Evolutionary conservation across 2,888 invertebrate genomes (phyloP).

Genomic region (Chironomus tentans): DNA sequence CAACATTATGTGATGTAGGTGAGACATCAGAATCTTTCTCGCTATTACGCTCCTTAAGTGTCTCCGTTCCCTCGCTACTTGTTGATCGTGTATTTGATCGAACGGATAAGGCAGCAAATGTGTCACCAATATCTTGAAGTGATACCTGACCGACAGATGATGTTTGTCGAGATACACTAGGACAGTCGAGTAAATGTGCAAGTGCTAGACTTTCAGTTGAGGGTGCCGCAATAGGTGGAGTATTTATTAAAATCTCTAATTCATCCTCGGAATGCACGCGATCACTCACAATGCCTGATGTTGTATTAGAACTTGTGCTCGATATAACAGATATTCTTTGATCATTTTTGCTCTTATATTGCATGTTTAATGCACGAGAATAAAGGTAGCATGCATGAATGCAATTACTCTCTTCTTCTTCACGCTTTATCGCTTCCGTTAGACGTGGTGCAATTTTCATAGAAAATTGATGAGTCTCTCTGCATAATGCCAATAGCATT

Average conservation of each 20-base stretch:
- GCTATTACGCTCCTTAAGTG: slow-evolving; percentile 4
- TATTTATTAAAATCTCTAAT: slow-evolving; percentile 77
- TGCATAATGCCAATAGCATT: slow-evolving; percentile 75
- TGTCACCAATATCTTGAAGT: slow-evolving; percentile 41
- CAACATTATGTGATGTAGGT: slow-evolving; percentile 51
- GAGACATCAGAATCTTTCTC: slow-evolving; percentile 34
- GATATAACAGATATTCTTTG: slow-evolving; percentile 85
- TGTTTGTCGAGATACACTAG: slow-evolving; percentile 48
- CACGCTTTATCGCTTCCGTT: slow-evolving; percentile 69
- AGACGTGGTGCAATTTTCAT: slow-evolving; percentile 83
- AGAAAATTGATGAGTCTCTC: slow-evolving; percentile 90
- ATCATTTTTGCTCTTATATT: slow-evolving; percentile 59
- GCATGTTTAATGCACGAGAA: slow-evolving; percentile 52
- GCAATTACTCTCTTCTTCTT: slow-evolving; percentile 67
- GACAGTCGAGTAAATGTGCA: slow-evolving; percentile 60
- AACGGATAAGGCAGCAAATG: slow-evolving; percentile 42
- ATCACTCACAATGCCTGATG: slow-evolving; percentile 93
- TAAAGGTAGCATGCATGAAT: slow-evolving; percentile 65
- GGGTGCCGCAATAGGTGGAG: slow-evolving; percentile 62
- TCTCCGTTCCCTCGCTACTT: slow-evolving; percentile 31
- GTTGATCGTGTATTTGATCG: slow-evolving; percentile 32
- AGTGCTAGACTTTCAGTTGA: slow-evolving; percentile 77
- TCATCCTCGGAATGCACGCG: slow-evolving; percentile 91
- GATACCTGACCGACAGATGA: slow-evolving; percentile 46
- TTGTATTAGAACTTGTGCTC: slow-evolving; percentile 91